Percentiles rank a stretch among this genome's conserved stretches.
phyloP scores from a whole-genome alignment of 1,140 invertebrate species.

The Harlomillsia oculata region DNA sequence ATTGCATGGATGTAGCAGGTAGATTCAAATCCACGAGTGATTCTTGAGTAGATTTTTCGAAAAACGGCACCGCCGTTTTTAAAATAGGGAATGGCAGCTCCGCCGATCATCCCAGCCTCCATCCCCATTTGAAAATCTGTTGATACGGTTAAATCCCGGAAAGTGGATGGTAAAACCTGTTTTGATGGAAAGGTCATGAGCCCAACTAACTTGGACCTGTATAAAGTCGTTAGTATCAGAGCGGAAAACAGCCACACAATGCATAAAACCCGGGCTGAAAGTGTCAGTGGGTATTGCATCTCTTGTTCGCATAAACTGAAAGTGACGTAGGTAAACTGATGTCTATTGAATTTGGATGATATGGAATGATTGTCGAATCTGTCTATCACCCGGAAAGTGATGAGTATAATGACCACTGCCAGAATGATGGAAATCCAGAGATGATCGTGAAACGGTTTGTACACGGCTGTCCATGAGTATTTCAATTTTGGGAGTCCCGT shows the following conservation, averaged over 20 bases:
- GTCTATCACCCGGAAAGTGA: not conserved
- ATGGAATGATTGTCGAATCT: too few relatives aligned
- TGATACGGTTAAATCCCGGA: not conserved
- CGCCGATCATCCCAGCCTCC: not conserved
- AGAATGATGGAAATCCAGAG: not conserved
- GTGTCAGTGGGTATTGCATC: not conserved
- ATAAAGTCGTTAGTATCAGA: not conserved
- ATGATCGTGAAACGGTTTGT: not conserved
- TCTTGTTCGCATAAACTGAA: not conserved
- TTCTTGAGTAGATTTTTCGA: not conserved
- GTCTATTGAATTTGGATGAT: too few relatives aligned
- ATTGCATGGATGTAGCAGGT: not conserved
- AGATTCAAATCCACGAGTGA: not conserved
- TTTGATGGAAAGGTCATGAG: conserved; percentile 1
- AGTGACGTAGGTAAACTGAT: not conserved
- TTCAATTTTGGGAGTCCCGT: not conserved
- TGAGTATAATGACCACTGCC: not conserved
- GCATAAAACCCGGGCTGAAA: not conserved
- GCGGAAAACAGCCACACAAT: not conserved
- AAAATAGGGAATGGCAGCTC: not conserved
- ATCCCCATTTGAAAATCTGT: not conserved
- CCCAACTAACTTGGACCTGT: not conserved
- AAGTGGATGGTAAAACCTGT: not conserved
- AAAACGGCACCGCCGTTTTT: too few relatives aligned
- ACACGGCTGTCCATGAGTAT: not conserved